Evolutionary conservation across 2,888 invertebrate genomes (phyloP), one percentile per base, ranked within the genome.

Genomic region (Suillia variegata): DNA sequence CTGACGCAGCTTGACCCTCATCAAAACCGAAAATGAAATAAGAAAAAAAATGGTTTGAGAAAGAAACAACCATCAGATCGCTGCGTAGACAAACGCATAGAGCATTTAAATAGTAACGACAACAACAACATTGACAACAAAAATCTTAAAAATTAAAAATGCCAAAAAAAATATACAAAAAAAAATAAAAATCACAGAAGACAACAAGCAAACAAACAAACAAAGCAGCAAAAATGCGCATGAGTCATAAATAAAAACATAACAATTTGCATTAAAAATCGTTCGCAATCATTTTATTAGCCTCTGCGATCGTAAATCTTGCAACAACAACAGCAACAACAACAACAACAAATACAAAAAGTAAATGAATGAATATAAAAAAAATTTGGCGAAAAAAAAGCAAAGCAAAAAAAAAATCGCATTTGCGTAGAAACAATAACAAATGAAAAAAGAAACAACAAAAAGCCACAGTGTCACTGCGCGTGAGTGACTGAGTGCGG

Each of bases 231-330:
- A 38, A 38, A 38, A 18, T 45, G 17, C 45, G 18, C 45, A 45
- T 45, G 45, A 45, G 18, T 45, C 45, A 45, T 45, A 45, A 67
- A 63, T 68, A 73, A 70, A 70, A 69, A 71, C 69, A 70, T 69
- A 77, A 76, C 74, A 75, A 79, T 79, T 79, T 80, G 76, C 78
- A 76, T 80, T 79, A 76, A 76, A 79, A 77, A 79, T 79, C 76
- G 74, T 69, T 78, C 67, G 76, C 79, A 80, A 79, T 79, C 80
- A 80, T 80, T 79, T 79, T 80, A 79, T 79, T 80, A 77, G 76
- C 69, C 75, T 70, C 68, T 68, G 67, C 64, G 72, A 74, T 77
- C 80, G 76, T 80, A 79, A 79, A 79, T 80, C 80, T 80, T 68
- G 10, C 6, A 26, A n/a, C n/a, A n/a, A n/a, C n/a, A n/a, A n/a